Evolutionary conservation across 92 coral and sea anemone species (phyloP).

Genomic region (Epizoanthus ramosus): DNA sequence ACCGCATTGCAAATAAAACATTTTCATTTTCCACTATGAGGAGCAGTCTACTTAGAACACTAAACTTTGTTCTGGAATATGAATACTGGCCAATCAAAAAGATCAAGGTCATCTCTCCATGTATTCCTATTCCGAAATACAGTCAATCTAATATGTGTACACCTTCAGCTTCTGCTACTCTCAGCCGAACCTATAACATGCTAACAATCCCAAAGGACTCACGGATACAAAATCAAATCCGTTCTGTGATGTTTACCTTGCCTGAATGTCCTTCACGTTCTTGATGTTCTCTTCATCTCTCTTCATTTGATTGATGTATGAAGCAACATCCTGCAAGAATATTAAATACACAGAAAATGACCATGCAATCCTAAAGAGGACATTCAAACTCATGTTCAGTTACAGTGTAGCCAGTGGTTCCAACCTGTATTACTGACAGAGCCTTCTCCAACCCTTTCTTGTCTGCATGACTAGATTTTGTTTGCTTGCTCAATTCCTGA

Average conservation of each 20-base stretch:
- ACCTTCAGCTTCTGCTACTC: too few relatives aligned
- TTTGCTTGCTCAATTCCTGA: constrained; percentile 90
- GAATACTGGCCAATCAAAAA: too few relatives aligned
- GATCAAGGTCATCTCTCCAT: too few relatives aligned
- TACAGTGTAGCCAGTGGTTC: not conserved
- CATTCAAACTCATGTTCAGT: not conserved
- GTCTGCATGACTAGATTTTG: constrained; percentile 83
- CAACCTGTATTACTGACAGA: constrained; percentile 87
- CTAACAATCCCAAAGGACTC: not conserved
- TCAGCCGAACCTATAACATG: too few relatives aligned
- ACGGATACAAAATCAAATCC: not conserved
- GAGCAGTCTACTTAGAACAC: too few relatives aligned
- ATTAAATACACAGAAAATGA: not conserved
- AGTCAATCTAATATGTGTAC: too few relatives aligned
- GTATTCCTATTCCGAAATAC: too few relatives aligned
- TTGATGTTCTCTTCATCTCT: constrained; percentile 95
- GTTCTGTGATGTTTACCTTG: constrained; percentile 59
- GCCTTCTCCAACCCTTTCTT: constrained; percentile 92
- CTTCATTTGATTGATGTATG: constrained; percentile 87
- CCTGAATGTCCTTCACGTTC: constrained; percentile 88
- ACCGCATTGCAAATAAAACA: too few relatives aligned
- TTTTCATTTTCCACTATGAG: too few relatives aligned
- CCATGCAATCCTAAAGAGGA: not conserved
- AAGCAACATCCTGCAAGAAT: constrained; percentile 85
- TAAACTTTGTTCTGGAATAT: too few relatives aligned